phyloP scores from a whole-genome alignment of 1,140 invertebrate species.

The Caenorhabditis inopinata region DNA sequence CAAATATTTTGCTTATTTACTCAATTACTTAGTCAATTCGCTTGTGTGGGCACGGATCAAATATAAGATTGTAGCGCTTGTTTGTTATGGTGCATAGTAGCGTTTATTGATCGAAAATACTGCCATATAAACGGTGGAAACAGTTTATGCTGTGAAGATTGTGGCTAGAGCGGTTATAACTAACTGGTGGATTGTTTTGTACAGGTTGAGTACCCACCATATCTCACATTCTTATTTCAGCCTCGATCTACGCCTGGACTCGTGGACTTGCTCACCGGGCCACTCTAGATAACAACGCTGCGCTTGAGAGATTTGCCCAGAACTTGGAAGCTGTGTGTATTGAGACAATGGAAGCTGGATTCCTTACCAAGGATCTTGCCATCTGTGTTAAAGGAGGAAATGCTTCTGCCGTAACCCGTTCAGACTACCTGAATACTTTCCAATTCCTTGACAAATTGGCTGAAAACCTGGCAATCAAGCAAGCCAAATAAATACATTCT shows the following conservation, averaged over 20 bases:
- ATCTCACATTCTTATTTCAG: constrained; percentile 69
- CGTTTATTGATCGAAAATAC: too few species aligned
- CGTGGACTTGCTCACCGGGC: constrained; percentile 84
- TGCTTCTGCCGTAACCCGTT: constrained; percentile 73
- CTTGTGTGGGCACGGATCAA: too few species aligned
- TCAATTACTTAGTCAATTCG: too few species aligned
- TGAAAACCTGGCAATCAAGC: constrained; percentile 81
- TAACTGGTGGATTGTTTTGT: too few species aligned
- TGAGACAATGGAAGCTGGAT: constrained; percentile 86
- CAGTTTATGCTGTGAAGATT: too few species aligned
- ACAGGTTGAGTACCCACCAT: too few species aligned
- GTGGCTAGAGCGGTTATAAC: too few species aligned
- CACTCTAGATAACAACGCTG: constrained; percentile 84
- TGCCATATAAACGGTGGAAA: too few species aligned
- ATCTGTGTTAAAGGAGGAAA: constrained; percentile 86
- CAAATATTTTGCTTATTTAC: too few species aligned
- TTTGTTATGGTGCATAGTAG: too few species aligned
- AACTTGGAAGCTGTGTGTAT: constrained; percentile 78
- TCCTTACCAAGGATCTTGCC: constrained; percentile 96
- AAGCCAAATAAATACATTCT: constrained; percentile 37
- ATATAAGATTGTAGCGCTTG: too few species aligned
- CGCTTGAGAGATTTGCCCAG: constrained; percentile 71
- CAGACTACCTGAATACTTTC: constrained; percentile 94
- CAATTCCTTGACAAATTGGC: constrained; percentile 94
- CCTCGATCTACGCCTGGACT: constrained; percentile 97